These are phyloP conservation scores for Sarcophaga caerulescens DNA, from an alignment of 2,888 invertebrate species.

Conservation along the genomic window DNA sequence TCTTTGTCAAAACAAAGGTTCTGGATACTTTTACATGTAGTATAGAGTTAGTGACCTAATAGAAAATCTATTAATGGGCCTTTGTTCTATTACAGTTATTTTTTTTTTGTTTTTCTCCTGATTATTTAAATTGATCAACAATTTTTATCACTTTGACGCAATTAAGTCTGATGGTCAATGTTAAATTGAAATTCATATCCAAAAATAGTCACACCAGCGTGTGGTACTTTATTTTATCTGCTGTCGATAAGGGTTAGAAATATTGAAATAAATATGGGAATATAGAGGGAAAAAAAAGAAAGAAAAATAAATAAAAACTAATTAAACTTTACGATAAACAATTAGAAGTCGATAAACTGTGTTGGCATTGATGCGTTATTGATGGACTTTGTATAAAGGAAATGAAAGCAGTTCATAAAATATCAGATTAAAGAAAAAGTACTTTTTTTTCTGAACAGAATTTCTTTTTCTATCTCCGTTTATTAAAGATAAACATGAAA, in stretches of 20 bases:
- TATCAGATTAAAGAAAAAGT: not conserved
- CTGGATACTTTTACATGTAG: no score
- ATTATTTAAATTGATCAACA: no score
- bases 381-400: slow-evolving; percentile 37
- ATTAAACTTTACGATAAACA: slow-evolving; percentile 26
- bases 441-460: no score
- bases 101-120: no score
- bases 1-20: no score
- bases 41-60: no score
- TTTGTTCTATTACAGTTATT: no score
- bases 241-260: no score
- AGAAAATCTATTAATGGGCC: no score
- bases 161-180: not conserved
- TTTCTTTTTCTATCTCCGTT: not conserved
- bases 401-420: slow-evolving; percentile 2
- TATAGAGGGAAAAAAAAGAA: not conserved
- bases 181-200: no score
- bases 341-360: not conserved
- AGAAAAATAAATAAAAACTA: slow-evolving; percentile 17
- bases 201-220: no score
- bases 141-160: not conserved
- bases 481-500: slow-evolving; percentile 11
- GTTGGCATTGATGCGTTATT: slow-evolving; percentile 29
- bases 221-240: no score
- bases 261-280: not conserved